Base-by-base conservation (phyloP, 2,888 invertebrate species). In the Thymelicus acteon region DNA sequence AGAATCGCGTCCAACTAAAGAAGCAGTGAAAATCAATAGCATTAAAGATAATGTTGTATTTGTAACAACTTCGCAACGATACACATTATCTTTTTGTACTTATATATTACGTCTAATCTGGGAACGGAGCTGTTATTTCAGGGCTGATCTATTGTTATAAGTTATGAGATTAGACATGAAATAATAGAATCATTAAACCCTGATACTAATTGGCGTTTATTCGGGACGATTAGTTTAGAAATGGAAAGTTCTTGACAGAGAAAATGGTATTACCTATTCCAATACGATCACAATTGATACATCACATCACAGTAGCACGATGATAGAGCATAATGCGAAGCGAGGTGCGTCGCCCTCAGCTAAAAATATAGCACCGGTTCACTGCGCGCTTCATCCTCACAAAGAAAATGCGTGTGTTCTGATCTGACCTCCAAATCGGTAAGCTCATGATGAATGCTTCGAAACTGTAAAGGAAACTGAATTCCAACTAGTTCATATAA, bases 321-420 rank as follows among this genome's bases (percentile, higher is more conserved):
- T 84, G 82, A 83, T 81, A 77, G 77, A 77, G 79, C 81, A 80
- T 74, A 79, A 76, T 60, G 71, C 71, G 74, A 73, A 75, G 77
- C 79, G 79, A 81, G 79, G 89, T 84, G 86, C 93, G 92, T 85
- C 89, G 93, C 89, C 91, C 92, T 85, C 88, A 84, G 83, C 92
- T 92, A 92, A 91, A 92, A 91, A 92, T 93, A 93, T 84, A 82
- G 83, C 83, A 82, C 74, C 85, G 80, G 88, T 89, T 90, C 88
- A 89, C 78, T 82, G 88, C 81, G 89, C 88, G 88, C 85, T 87
- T 87, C 85, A 88, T 87, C 87, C 83, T 89, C 86, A 91, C 92
- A 92, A 92, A 90, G 92, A 91, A 89, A 88, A 86, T 84, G 84
- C 85, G 85, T 84, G 83, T 80, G 79, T 82, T 81, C 80, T 86